Base-by-base conservation (phyloP, 1,140 invertebrate species). In the Pogonomyrmex barbatus region DNA sequence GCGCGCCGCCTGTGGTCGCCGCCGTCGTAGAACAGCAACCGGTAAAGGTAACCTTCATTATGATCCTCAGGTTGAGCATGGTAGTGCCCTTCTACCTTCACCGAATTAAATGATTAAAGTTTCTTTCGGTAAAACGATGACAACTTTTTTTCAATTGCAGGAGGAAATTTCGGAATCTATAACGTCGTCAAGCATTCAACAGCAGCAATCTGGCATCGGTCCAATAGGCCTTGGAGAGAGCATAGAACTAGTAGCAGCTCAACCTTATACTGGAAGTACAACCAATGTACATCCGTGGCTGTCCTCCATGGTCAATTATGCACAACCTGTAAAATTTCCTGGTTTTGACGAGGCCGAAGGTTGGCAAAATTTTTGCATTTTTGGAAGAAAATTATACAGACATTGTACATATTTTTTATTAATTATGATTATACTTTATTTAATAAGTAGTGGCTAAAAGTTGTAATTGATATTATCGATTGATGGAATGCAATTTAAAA, bases 291-390 rank as follows among this genome's bases (percentile, higher is more conserved):
- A 99, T 96, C 99, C 99, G 24, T 99, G 98, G 96, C 96, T 99
- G 2, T 99, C 99, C 42, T 99, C 98, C 56, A 98, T 99, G 97
- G 98, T 99, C 92, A 99, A 99, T 96, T 99, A 99, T 96, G 98
- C 99, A 78, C 99, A 99, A 95, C 99, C 99, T 2, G 98, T 99
- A 92, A 99, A 99, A 96, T 99, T 99, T 96, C 97, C 98, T 94
- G 98, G 98, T 90, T 99, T 99, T 95, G 99, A 99, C 93, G 96
- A 98, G 88, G 98, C 99, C 12, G 99, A 99, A 95, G 97, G 99
- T 99, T 96, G 96, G 60, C 30, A 5, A 62, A 50, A 24, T 42
- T 36, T 65, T 84, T 84, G 24, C 17, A 10, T 78, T 2, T 42
- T 56, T 56, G 8, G 24, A 33, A 58, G 1, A 36, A 82, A 76